phyloP scores from a whole-genome alignment of 2,888 invertebrate genomes.

The Norana najaformis region DNA sequence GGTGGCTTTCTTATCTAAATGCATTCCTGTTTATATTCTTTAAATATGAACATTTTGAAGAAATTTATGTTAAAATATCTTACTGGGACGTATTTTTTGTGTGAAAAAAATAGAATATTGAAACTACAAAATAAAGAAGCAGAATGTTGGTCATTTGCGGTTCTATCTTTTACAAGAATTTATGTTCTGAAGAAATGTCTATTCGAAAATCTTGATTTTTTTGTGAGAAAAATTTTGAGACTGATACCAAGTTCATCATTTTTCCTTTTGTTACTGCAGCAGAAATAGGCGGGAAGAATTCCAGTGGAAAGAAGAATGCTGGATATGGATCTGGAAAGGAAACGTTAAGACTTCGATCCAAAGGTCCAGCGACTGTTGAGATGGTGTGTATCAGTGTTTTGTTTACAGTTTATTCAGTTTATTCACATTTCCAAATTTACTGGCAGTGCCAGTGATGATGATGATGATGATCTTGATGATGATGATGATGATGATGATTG shows the following conservation, averaged over 20 bases:
- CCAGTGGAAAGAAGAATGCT: background rate
- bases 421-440: no score
- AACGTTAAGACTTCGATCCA: slow-evolving; percentile 88
- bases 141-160: background rate
- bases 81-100: no score
- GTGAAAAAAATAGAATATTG: no score
- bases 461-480: no score
- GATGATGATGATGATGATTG: no score
- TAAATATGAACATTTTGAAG: no score
- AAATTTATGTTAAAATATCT: no score
- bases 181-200: no score
- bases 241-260: background rate
- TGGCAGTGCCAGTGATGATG: no score
- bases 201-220: background rate
- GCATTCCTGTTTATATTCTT: no score
- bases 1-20: no score
- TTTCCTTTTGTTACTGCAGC: slow-evolving; percentile 24
- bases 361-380: slow-evolving; percentile 87
- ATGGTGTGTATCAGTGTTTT: slow-evolving; percentile 53
- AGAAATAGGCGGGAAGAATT: slow-evolving; percentile 31
- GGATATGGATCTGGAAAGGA: slow-evolving; percentile 79
- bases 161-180: background rate
- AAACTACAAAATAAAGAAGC: no score
- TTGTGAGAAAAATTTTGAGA: background rate
- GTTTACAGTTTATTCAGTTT: background rate